Percentiles rank a stretch among this genome's conserved stretches.
These are phyloP conservation scores for Pterophyllum scalare DNA, from an alignment of 2,113 vertebrate species.

Conservation along the genomic window DNA sequence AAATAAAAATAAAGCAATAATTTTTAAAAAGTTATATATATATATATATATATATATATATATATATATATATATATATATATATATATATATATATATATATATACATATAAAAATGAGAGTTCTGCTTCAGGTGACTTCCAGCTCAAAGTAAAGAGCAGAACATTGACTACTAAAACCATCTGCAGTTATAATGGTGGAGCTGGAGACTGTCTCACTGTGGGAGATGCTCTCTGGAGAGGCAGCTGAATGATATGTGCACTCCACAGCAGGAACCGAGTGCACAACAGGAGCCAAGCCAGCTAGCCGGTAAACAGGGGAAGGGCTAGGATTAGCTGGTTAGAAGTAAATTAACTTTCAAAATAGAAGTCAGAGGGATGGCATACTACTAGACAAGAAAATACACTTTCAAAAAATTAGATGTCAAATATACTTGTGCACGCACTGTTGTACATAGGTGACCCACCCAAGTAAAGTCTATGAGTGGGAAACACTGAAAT, in stretches of 20 bases:
- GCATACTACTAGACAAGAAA: neutral
- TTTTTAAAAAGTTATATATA: no score
- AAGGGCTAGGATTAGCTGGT: neutral
- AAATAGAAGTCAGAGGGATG: neutral
- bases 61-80: no score
- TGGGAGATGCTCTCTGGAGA: neutral
- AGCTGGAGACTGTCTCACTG: neutral
- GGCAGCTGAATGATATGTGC: neutral
- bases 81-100: neutral
- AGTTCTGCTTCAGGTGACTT: no score
- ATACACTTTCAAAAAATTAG: neutral
- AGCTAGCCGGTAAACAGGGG: neutral
- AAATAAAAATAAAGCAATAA: no score
- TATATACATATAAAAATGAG: no score
- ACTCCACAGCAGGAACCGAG: no score
- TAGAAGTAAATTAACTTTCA: neutral
- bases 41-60: no score
- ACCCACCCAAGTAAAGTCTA: no score
- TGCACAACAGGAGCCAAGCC: rapidly evolving
- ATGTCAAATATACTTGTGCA: neutral
- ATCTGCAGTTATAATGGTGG: neutral
- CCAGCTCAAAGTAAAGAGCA: no score
- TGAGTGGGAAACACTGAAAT: no score
- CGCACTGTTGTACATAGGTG: no score
- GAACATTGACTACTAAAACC: no score